Conservation (phyloP, 2,797 vertebrate genomes). For the Malacoraja senta region DNA sequence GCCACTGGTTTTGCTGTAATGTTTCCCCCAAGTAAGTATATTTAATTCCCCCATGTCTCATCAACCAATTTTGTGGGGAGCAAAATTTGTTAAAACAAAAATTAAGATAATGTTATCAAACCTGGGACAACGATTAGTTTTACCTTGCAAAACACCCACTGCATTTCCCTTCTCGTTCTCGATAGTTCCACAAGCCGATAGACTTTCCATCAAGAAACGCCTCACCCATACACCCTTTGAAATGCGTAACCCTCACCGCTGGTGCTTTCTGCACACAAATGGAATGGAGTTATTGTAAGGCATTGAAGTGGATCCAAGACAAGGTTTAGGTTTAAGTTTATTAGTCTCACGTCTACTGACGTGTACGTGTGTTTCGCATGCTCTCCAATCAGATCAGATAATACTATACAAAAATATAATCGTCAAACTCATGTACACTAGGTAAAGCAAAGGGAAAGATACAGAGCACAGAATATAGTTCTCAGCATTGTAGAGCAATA, state of each 20-base stretch:
- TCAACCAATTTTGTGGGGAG: neutral
- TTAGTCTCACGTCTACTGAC: too few species aligned
- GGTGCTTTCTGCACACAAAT: slow-evolving; percentile 59
- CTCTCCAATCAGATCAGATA: too few species aligned
- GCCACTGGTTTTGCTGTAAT: neutral
- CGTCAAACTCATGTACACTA: too few species aligned
- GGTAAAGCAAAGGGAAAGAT: too few species aligned
- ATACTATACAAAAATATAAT: too few species aligned
- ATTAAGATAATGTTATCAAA: neutral
- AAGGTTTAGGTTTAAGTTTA: too few species aligned
- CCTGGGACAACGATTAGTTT: neutral
- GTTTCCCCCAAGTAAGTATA: neutral
- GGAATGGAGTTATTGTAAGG: neutral
- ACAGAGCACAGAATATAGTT: too few species aligned
- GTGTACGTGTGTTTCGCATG: too few species aligned
- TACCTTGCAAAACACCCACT: slow-evolving; percentile 87
- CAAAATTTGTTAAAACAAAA: neutral
- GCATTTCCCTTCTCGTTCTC: slow-evolving; percentile 72
- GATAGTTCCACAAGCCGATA: slow-evolving; percentile 85
- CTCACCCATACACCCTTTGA: slow-evolving; percentile 81
- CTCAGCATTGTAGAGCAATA: too few species aligned
- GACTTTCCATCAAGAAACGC: slow-evolving; percentile 74
- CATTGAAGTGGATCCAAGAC: neutral
- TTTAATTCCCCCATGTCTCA: too few species aligned
- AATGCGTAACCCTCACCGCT: slow-evolving; percentile 66